Conservation (phyloP, 1,140 invertebrate species). For the Cotesia glomerata region DNA sequence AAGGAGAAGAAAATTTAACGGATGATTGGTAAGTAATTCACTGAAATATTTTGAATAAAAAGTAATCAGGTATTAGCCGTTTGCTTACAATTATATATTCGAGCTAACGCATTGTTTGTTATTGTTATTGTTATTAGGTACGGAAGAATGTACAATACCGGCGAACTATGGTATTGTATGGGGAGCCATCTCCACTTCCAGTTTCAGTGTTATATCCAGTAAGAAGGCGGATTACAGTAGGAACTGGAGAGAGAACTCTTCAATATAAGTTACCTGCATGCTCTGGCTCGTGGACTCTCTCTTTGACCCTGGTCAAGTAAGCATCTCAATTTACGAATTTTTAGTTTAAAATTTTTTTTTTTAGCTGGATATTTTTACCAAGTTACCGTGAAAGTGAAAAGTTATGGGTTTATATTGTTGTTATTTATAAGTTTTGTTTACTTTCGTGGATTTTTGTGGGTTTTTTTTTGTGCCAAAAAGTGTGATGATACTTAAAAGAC, state of each 20-base stretch:
- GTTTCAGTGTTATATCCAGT: background rate
- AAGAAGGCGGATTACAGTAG: conserved; percentile 27
- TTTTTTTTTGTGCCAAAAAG: conserved; percentile 16
- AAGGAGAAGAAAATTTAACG: background rate
- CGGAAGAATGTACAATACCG: no score
- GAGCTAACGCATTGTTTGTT: no score
- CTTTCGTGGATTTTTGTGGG: no score
- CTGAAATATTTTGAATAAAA: no score
- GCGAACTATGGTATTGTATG: background rate
- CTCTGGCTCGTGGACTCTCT: conserved; percentile 56
- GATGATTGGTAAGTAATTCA: no score
- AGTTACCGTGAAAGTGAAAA: conserved; percentile 3
- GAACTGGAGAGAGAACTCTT: conserved; percentile 41
- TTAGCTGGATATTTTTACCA: background rate
- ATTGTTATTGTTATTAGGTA: no score
- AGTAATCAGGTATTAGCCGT: background rate
- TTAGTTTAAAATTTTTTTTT: conserved; percentile 22
- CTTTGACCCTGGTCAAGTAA: conserved; percentile 56
- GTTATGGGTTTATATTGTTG: conserved; percentile 19
- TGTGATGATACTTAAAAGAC: conserved; percentile 44
- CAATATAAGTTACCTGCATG: conserved; percentile 52
- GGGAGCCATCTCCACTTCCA: background rate
- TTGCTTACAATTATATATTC: background rate
- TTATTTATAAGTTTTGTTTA: background rate
- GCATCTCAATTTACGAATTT: conserved; percentile 42